These are phyloP conservation scores for Melanitta fusca DNA, from an alignment of 2,797 vertebrate species.

Conservation along the genomic window DNA sequence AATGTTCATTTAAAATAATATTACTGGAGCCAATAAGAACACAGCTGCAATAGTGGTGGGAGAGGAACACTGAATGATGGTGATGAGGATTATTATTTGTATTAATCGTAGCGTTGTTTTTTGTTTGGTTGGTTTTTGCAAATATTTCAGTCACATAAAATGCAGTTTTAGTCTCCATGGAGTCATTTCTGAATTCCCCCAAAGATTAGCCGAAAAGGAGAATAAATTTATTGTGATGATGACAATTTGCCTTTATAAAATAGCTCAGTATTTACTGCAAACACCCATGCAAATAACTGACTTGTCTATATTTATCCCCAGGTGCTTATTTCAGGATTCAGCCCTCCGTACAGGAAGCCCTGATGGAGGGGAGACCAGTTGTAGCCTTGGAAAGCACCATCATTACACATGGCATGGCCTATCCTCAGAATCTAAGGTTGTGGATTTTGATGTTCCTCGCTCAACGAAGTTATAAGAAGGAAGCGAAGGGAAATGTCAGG, in stretches of 20 bases:
- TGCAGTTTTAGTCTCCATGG: neutral
- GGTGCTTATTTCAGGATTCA: slow-evolving; percentile 84
- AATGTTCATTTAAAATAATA: neutral
- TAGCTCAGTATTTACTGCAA: neutral
- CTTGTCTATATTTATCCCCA: slow-evolving; percentile 59
- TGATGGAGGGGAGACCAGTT: slow-evolving; percentile 83
- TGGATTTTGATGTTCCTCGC: neutral
- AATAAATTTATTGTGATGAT: neutral
- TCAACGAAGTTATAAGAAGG: neutral
- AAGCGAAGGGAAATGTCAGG: neutral
- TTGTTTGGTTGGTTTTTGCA: neutral
- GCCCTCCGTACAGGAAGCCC: slow-evolving; percentile 82
- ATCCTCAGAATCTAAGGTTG: slow-evolving; percentile 91
- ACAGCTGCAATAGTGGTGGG: neutral
- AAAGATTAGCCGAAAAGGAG: neutral
- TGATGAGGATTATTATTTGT: neutral
- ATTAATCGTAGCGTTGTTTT: neutral
- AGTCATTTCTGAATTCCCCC: neutral
- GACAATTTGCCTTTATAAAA: neutral
- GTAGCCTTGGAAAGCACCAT: slow-evolving; percentile 93
- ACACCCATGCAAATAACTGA: neutral
- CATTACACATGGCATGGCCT: slow-evolving; percentile 93
- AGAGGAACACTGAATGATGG: neutral
- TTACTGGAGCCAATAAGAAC: neutral
- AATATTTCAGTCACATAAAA: neutral